phyloP scores from a whole-genome alignment of 2,888 invertebrate genomes.

The Merodon equestris region DNA sequence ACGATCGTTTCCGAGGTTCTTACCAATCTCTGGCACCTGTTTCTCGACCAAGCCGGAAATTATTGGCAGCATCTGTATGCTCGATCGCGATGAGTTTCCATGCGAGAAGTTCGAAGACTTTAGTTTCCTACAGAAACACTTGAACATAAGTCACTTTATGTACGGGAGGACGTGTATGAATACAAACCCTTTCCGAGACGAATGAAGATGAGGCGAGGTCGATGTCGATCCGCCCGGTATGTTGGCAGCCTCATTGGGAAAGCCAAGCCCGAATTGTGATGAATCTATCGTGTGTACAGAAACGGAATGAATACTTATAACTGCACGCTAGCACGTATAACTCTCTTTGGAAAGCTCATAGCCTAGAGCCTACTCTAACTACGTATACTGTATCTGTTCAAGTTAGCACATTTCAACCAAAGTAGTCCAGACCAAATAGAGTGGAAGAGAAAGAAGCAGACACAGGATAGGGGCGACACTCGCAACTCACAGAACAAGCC shows the following conservation, averaged over 20 bases:
- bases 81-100: conserved; percentile 78
- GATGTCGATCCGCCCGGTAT: conserved; percentile 74
- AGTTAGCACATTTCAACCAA: conserved; percentile 68
- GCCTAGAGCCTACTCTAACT: conserved; percentile 44
- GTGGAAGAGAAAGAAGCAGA: no score
- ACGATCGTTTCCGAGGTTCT: not conserved
- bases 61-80: conserved; percentile 79
- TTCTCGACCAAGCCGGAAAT: conserved; percentile 78
- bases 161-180: no score
- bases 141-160: no score
- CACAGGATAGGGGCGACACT: no score
- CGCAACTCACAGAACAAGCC: no score
- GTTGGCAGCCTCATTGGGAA: conserved; percentile 72
- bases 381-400: conserved; percentile 47
- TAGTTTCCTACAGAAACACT: conserved; percentile 35
- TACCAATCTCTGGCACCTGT: conserved; percentile 77
- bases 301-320: not conserved
- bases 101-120: conserved; percentile 75
- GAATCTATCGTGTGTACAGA: conserved; percentile 69
- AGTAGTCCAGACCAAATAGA: conserved; percentile 6
- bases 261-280: conserved; percentile 74
- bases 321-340: conserved; percentile 11
- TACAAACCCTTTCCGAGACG: conserved; percentile 74
- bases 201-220: conserved; percentile 76
- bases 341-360: conserved; percentile 61